These are phyloP conservation scores for Caenorhabditis parvicauda DNA, from an alignment of 2,888 invertebrate genomes.

Conservation along the genomic window DNA sequence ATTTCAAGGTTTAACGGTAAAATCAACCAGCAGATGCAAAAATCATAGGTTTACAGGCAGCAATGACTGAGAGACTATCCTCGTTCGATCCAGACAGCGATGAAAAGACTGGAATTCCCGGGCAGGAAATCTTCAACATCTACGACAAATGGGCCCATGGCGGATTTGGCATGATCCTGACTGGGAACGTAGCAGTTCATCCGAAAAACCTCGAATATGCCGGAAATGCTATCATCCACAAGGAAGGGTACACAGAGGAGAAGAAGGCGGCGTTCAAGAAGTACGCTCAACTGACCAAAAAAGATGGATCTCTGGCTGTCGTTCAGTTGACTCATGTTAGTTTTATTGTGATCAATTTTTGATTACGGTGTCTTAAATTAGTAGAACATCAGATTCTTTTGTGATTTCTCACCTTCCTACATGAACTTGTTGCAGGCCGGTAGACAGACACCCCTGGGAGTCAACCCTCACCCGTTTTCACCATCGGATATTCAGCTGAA, in stretches of 20 bases:
- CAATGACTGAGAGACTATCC: conserved; percentile 15
- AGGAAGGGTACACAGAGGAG: conserved; percentile 30
- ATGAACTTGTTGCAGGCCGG: no score
- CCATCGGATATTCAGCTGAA: conserved; percentile 42
- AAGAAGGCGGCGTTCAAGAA: conserved; percentile 16
- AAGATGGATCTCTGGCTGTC: conserved; percentile 36
- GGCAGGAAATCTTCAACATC: conserved; percentile 25
- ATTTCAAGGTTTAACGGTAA: no score
- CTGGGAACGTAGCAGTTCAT: conserved; percentile 34
- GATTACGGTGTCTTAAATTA: no score
- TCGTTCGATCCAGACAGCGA: conserved; percentile 14
- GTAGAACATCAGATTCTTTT: no score
- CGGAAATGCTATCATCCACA: conserved; percentile 43
- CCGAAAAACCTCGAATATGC: conserved; percentile 37
- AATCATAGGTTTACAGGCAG: no score
- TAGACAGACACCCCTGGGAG: conserved; percentile 37
- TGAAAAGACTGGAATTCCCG: conserved; percentile 32
- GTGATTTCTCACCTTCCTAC: no score
- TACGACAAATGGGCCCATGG: conserved; percentile 50
- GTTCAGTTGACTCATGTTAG: conserved; percentile 38
- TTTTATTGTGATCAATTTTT: background rate
- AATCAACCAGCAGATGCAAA: no score
- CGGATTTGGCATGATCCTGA: conserved; percentile 43
- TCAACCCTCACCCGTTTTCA: conserved; percentile 37
- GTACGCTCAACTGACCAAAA: conserved; percentile 23